phyloP scores from a whole-genome alignment of 2,888 invertebrate species.

The Caenorhabditis sp. region DNA sequence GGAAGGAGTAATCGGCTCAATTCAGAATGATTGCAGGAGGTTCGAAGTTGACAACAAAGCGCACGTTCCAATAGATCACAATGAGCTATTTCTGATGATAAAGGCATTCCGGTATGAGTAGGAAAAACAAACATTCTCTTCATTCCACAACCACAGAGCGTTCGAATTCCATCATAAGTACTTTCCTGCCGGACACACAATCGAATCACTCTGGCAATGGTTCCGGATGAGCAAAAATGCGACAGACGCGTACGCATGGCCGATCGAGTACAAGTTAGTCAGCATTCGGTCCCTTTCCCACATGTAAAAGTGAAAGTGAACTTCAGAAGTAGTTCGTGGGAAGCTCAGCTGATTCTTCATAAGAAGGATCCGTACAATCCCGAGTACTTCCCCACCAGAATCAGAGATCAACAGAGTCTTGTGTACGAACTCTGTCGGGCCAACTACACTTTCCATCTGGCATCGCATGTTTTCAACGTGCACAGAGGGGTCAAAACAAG shows the following conservation, averaged over 20 bases:
- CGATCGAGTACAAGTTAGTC: conserved; percentile 63
- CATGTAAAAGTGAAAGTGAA: neutral
- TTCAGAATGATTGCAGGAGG: conserved; percentile 37
- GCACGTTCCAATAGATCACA: conserved; percentile 52
- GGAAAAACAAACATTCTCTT: conserved; percentile 1
- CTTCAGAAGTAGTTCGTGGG: conserved; percentile 68
- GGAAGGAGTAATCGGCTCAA: too few relatives aligned
- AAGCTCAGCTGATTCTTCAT: conserved; percentile 67
- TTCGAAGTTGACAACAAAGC: conserved; percentile 63
- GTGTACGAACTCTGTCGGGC: conserved; percentile 68
- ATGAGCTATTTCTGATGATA: conserved; percentile 54
- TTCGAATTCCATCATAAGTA: conserved; percentile 70
- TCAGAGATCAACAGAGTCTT: conserved; percentile 68
- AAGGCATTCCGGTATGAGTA: conserved; percentile 52
- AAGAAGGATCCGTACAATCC: conserved; percentile 61
- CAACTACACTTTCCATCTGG: conserved; percentile 62
- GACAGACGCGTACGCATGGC: conserved; percentile 47
- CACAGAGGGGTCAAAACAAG: conserved; percentile 60
- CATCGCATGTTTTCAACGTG: conserved; percentile 66
- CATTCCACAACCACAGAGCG: too few relatives aligned
- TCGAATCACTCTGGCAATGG: conserved; percentile 66
- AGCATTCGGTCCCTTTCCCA: neutral
- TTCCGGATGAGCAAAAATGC: conserved; percentile 56
- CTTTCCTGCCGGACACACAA: conserved; percentile 67
- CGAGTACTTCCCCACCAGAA: conserved; percentile 65